Conservation (phyloP, 2,113 vertebrate species). For the Nibea coibor region DNA sequence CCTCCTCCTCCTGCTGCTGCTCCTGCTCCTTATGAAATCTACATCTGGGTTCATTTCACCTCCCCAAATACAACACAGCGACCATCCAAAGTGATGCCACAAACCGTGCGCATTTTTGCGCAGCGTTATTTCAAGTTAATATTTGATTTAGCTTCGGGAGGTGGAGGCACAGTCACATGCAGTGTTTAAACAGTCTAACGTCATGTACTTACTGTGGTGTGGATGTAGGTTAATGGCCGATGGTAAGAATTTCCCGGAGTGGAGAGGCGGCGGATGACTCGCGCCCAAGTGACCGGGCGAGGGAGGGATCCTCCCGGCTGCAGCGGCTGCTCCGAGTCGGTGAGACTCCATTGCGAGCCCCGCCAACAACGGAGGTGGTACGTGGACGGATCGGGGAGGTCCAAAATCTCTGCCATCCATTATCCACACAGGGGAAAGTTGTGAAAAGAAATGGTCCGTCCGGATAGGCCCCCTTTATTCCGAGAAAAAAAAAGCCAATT, state of each 20-base stretch:
- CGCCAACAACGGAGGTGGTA: conserved; percentile 91
- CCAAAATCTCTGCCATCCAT: conserved; percentile 99
- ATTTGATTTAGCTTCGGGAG: background rate
- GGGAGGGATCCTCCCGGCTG: conserved; percentile 89
- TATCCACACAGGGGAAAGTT: conserved; percentile 85
- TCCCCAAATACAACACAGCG: background rate
- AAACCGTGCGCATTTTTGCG: conserved; percentile 50
- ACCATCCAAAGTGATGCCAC: conserved; percentile 12
- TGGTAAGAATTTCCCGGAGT: conserved; percentile 92
- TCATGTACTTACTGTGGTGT: conserved; percentile 90
- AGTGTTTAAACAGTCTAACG: background rate
- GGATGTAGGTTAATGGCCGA: conserved; percentile 92
- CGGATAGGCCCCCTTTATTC: conserved; percentile 68
- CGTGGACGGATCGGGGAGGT: conserved; percentile 92
- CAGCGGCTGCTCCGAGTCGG: conserved; percentile 88
- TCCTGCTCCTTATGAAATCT: conserved; percentile 14
- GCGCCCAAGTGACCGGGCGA: conserved; percentile 88
- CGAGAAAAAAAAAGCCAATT: conserved; percentile 67
- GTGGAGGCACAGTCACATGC: background rate
- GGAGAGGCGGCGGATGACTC: conserved; percentile 88
- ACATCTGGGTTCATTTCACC: conserved; percentile 26
- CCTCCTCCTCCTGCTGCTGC: conserved; percentile 8
- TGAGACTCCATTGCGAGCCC: conserved; percentile 93
- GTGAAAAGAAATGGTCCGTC: conserved; percentile 77
- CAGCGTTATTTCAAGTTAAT: conserved; percentile 56